Percentiles rank a stretch among this genome's conserved stretches.
Evolutionary conservation across 2,888 invertebrate genomes (phyloP).

Genomic region (Arctia plantaginis): DNA sequence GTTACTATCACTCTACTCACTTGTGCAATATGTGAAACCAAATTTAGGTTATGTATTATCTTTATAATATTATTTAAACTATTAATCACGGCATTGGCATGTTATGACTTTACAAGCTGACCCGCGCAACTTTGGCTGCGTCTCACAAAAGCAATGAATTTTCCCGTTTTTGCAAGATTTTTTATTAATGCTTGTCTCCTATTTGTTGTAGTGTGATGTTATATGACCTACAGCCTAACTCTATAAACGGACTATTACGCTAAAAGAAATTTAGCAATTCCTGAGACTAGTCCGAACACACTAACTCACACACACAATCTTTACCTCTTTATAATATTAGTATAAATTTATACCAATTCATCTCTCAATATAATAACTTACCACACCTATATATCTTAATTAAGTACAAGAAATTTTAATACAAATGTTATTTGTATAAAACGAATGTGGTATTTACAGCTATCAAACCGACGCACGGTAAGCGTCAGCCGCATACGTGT

Average conservation of each 20-base stretch:
- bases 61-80: background rate
- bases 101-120: background rate
- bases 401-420: constrained; percentile 31
- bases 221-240: too few species aligned
- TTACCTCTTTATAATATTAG: too few species aligned
- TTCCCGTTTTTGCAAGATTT: too few species aligned
- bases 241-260: too few species aligned
- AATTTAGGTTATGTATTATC: background rate
- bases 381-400: constrained; percentile 3
- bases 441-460: constrained; percentile 58
- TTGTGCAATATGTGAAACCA: background rate
- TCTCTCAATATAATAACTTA: background rate
- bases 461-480: constrained; percentile 56
- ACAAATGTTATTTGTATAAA: constrained; percentile 30
- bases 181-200: too few species aligned
- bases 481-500: constrained; percentile 65
- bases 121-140: too few species aligned
- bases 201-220: too few species aligned
- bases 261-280: too few species aligned
- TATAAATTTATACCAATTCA: background rate
- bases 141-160: too few species aligned
- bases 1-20: background rate
- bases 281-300: too few species aligned
- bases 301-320: too few species aligned
- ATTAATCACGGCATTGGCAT: background rate